Conservation (phyloP, 2,113 vertebrate genomes). For the Steatornis caripensis region DNA sequence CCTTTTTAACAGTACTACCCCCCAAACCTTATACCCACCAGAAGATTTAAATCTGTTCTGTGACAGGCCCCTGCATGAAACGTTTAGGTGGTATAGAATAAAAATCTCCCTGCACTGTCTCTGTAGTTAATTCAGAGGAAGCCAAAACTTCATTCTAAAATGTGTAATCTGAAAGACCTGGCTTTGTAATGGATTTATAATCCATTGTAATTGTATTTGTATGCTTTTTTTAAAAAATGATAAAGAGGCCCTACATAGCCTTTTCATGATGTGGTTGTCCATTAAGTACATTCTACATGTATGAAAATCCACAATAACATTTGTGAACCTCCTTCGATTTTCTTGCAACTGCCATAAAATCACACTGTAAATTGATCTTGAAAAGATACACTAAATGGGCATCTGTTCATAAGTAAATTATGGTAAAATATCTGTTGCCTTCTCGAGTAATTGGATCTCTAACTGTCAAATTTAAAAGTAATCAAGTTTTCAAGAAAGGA, state of each 20-base stretch:
- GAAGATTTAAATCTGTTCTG: neutral
- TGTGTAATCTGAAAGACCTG: neutral
- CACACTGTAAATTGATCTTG: neutral
- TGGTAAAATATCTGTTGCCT: neutral
- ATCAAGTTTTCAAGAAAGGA: neutral
- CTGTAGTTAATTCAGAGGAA: neutral
- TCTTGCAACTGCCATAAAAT: neutral
- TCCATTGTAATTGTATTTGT: neutral
- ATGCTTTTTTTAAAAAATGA: accelerated
- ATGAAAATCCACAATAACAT: neutral
- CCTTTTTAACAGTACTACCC: neutral
- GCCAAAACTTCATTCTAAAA: neutral
- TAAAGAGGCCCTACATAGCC: neutral
- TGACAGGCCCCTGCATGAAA: neutral
- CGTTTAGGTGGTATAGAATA: neutral
- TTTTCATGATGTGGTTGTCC: neutral
- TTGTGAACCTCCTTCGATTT: neutral
- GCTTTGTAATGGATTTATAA: neutral
- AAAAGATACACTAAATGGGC: neutral
- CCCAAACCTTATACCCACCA: neutral
- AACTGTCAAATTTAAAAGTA: neutral
- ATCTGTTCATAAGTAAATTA: conserved; percentile 1
- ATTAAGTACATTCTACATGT: neutral
- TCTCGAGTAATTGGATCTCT: neutral
- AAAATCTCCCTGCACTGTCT: neutral